Evolutionary conservation across 30 jellyfish, hydroid and myxozoan genomes (phyloP), one percentile per base, ranked within the genome.

Genomic region (Turritopsis dohrnii): DNA sequence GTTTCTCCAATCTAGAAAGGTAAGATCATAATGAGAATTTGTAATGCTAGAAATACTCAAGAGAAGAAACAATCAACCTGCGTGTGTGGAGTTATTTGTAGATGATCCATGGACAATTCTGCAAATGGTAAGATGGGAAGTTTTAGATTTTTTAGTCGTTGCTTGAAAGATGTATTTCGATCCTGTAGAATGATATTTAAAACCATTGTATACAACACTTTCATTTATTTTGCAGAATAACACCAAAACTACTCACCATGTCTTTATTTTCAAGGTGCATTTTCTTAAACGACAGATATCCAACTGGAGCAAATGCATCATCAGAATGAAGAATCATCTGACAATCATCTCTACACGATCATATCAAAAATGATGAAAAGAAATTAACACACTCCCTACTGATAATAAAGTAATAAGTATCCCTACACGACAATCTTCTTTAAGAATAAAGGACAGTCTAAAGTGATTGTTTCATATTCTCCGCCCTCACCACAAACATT

Each of bases 401-500:
- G 30, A 27, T 27, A 69, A 21, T 69, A 7, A 27, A 69, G 60
- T 3, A 41, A 3, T 5, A 41, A 41, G 9, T 41, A 8, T 41
- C 84, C 97, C 81, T 81, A 93, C 98, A 93, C 54, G 29, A 88
- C 86, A 26, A 93, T 90, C 79, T 71, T 95, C 84, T 90, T 95
- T 75, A 75, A 23, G 52, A 95, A 89, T 23, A 89, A 66, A 1
- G 97, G 99, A 77, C 99, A 95, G 77, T 95, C 97, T 52, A 95
- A 86, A 18, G 96, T 88, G 93, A 95, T 75, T 0, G 99, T 89
- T 71, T 95, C 99, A 65, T 95, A 95, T 83, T 95, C 99, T n/a
- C 99, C 99, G 13, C 99, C 99, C 83, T 89, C 96, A 13, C 97
- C 96, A 73, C 98, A 89, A 21, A 95, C 84, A 71, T 95, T 86